Conservation (phyloP, 2,888 invertebrate species). For the Drosophila greeni region DNA sequence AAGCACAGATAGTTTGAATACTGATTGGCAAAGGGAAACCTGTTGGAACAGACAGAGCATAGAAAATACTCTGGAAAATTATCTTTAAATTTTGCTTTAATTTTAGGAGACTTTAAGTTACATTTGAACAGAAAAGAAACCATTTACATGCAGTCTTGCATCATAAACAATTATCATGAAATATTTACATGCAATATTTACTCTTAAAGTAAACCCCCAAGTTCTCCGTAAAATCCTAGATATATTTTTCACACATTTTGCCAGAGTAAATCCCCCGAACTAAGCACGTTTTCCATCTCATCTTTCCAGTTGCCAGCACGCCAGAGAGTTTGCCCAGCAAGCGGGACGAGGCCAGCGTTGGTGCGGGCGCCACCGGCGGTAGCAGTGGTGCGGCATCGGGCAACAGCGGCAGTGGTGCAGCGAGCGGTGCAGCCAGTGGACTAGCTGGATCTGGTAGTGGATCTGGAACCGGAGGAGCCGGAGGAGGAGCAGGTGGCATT, state of each 20-base stretch:
- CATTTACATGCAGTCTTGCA: too few species aligned
- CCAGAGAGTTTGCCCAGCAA: slow-evolving; percentile 83
- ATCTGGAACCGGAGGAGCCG: slow-evolving; percentile 25
- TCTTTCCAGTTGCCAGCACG: slow-evolving; percentile 90
- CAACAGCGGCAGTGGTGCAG: slow-evolving; percentile 31
- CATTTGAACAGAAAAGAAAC: neutral
- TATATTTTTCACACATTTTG: neutral
- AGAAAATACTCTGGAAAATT: neutral
- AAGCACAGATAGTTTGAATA: slow-evolving; percentile 17
- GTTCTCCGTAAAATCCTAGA: neutral
- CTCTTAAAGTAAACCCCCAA: neutral
- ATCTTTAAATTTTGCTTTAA: neutral
- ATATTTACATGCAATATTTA: neutral
- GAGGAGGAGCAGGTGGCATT: slow-evolving; percentile 35
- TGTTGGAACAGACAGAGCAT: slow-evolving; percentile 18
- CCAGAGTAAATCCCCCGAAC: slow-evolving; percentile 20
- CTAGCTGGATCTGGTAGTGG: slow-evolving; percentile 22
- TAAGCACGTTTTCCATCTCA: slow-evolving; percentile 40
- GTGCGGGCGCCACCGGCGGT: slow-evolving; percentile 52
- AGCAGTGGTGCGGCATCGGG: slow-evolving; percentile 35
- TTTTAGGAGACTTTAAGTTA: neutral
- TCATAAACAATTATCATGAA: too few species aligned
- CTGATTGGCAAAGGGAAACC: slow-evolving; percentile 32
- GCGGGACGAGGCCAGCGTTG: slow-evolving; percentile 80
- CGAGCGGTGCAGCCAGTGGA: slow-evolving; percentile 39